phyloP scores from a whole-genome alignment of 2,888 invertebrate species.

The Plusia festucae region DNA sequence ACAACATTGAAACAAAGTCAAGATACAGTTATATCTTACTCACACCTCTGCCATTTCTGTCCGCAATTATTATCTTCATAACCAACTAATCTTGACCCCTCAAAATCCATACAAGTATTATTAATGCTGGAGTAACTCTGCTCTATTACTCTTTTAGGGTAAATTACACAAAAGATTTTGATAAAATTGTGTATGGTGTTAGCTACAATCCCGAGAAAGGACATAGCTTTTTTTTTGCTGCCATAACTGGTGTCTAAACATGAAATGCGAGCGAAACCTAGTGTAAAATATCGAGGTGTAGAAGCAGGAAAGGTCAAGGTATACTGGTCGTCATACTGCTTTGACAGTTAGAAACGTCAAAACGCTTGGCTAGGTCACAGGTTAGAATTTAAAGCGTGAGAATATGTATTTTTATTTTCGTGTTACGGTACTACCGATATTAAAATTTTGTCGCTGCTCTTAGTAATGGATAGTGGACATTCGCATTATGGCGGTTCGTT shows the following conservation, averaged over 20 bases:
- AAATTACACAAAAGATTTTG: too few relatives aligned
- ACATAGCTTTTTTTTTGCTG: too few relatives aligned
- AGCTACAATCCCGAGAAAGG: too few relatives aligned
- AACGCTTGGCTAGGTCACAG: conserved; percentile 79
- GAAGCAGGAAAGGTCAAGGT: conserved; percentile 58
- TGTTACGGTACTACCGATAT: conserved; percentile 51
- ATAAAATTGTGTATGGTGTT: too few relatives aligned
- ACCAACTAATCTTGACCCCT: conserved; percentile 65
- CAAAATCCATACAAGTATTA: conserved; percentile 14
- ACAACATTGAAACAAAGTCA: conserved; percentile 61
- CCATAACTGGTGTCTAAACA: too few relatives aligned
- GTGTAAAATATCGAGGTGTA: background rate
- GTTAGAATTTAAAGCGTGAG: conserved; percentile 82
- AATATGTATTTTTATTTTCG: conserved; percentile 67
- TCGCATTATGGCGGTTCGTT: conserved; percentile 12
- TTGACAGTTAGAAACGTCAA: conserved; percentile 82
- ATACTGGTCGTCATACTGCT: conserved; percentile 72
- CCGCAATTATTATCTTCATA: conserved; percentile 74
- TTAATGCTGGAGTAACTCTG: too few relatives aligned
- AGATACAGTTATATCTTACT: conserved; percentile 80
- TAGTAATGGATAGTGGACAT: conserved; percentile 42
- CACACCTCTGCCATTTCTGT: conserved; percentile 75
- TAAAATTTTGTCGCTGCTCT: conserved; percentile 20
- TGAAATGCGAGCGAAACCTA: too few relatives aligned
- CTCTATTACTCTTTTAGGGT: too few relatives aligned